Evolutionary conservation across 2,113 vertebrate genomes (phyloP), one percentile per base, ranked within the genome.

Genomic region (Scomber japonicus): DNA sequence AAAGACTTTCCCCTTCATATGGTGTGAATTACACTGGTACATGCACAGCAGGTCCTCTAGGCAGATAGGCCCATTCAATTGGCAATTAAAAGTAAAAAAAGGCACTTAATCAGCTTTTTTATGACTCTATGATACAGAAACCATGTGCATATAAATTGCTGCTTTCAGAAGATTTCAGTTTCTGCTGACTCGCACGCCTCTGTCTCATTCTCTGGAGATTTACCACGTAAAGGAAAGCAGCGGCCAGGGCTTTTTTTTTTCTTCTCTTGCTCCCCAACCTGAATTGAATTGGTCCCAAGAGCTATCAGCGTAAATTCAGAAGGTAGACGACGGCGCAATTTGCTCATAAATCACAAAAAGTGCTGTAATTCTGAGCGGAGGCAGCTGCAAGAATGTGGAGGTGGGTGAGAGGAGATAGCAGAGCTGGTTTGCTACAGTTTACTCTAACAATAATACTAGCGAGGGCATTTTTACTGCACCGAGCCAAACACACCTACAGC

Each of bases 61-160:
- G 69, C 73, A 31, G 16, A 35, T 5, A 24, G 17, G 24, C 53
- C 30, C 11, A 48, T 80, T 83, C 62, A 83, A 85, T 63, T 66
- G 67, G 71, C 82, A 92, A 91, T 90, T 91, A 90, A 88, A 87
- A 89, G 44, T 13, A 9, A 13, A 56, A 84, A 83, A 80, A 80
- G 46, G 63, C 50, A 76, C 75, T 45, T 78, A 67, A 86, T 88
- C 81, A 78, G 80, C 81, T 55, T 71, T 86, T 87, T 76, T 84
- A 77, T 84, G 74, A 55, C 71, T 60, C n/a, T 35, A 60, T 66
- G 69, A 74, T 45, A 82, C 62, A 71, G 75, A 71, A 75, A 71
- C 55, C 15, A 31, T 65, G 60, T 80, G 78, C 64, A 75, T 82
- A 80, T 81, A 86, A 88, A 86, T 85, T 73, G 71, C 72, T 78